Evolutionary conservation across 2,888 invertebrate species (phyloP), one percentile per base, ranked within the genome.

Genomic region (Cybosia mesomella): DNA sequence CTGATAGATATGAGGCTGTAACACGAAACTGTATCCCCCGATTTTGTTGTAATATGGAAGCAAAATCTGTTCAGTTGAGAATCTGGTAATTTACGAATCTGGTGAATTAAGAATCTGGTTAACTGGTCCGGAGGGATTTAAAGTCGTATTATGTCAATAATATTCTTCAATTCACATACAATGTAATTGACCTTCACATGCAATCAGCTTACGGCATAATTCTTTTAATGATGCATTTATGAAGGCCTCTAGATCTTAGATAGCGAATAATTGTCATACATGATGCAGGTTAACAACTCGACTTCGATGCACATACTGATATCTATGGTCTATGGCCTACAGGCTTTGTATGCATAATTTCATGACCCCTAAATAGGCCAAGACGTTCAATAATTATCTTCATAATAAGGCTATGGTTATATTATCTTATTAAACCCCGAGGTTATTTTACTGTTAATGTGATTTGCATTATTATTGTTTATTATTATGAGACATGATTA

Each of bases 201-300:
- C 22, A n/a, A 36, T 68, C 64, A 54, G 62, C 7, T 54, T 11
- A 10, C 18, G 0, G 18, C 68, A 53, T 64, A 68, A 69, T 67
- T 65, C 24, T 60, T 60, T 68, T 75, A 76, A 73, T 79, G 49
- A 69, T 32, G 21, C 59, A 71, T 76, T 57, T 49, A 43, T 59
- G 53, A 49, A 53, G 71, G 67, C 67, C 58, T 55, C 55, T 32
- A 77, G 73, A 75, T 76, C 67, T 28, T 24, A 66, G 77, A 76
- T 73, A 76, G 39, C 63, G 64, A 32, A 58, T 72, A 68, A 80
- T 74, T 64, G 64, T 39, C 15, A 55, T 28, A 57, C 28, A 34
- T 58, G 49, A 62, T 22, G 36, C 36, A 32, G 22, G 32, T 28
- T 71, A 67, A 67, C 63, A n/a, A 28, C 49, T 39, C 60, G 49